These are phyloP conservation scores for Collichthys lucidus DNA, from an alignment of 2,113 vertebrate species.

Conservation along the genomic window DNA sequence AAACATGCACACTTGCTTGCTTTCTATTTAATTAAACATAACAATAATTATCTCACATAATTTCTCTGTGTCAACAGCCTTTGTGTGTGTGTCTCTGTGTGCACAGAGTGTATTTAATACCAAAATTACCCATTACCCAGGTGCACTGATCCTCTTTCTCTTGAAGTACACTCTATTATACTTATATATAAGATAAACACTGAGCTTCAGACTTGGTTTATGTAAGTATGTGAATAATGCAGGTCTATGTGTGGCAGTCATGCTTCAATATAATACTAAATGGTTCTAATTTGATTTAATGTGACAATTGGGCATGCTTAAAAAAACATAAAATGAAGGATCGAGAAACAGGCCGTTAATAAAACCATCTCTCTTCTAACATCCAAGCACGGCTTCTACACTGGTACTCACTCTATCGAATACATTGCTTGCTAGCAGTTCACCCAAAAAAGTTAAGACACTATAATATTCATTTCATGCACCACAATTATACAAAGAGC, in stretches of 20 bases:
- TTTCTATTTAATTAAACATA: slow-evolving; percentile 33
- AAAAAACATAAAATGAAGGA: slow-evolving; percentile 11
- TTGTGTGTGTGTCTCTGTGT: not conserved
- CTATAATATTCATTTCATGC: no score
- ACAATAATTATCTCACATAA: slow-evolving; percentile 35
- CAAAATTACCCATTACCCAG: slow-evolving; percentile 19
- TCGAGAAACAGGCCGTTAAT: not conserved
- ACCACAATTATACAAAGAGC: no score
- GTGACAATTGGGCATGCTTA: slow-evolving; percentile 15
- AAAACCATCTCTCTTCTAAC: not conserved
- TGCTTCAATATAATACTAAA: slow-evolving; percentile 27
- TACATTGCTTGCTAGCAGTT: not conserved
- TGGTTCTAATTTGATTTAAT: slow-evolving; percentile 37
- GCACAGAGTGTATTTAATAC: not conserved
- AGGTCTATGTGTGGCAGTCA: slow-evolving; percentile 3
- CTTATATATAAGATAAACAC: slow-evolving; percentile 13
- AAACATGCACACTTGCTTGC: not conserved
- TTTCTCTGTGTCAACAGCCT: not conserved
- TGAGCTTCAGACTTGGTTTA: not conserved
- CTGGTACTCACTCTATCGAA: no score
- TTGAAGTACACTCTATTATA: not conserved
- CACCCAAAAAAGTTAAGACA: not conserved
- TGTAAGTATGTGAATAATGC: not conserved
- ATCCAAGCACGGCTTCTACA: not conserved
- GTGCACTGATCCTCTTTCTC: slow-evolving; percentile 5